These are phyloP conservation scores for Clupea harengus DNA, from an alignment of 2,113 vertebrate species.

Conservation along the genomic window DNA sequence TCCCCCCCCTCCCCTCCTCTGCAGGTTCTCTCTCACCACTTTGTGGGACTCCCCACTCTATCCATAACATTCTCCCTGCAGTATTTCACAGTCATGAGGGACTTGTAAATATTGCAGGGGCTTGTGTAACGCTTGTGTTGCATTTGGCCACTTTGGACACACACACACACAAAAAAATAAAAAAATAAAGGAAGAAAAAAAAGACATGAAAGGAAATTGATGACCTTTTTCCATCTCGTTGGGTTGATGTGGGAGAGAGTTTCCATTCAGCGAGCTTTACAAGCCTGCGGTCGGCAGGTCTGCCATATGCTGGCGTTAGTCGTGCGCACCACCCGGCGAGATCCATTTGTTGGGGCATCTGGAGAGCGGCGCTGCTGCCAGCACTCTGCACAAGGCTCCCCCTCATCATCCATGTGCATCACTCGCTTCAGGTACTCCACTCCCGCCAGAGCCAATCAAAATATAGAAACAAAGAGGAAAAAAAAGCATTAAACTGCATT, in stretches of 20 bases:
- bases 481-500: not conserved
- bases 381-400: not conserved
- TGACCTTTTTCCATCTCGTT: conserved; percentile 16
- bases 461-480: not conserved
- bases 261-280: conserved; percentile 8
- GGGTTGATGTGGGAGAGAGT: not conserved
- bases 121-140: not conserved
- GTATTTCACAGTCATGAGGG: not conserved
- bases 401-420: not conserved
- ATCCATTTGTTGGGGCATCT: conserved; percentile 34
- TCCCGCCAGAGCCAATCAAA: not conserved
- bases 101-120: conserved; percentile 6
- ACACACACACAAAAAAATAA: too few species aligned
- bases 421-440: not conserved
- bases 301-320: conserved; percentile 34
- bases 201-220: not conserved
- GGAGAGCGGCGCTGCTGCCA: conserved; percentile 32
- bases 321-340: conserved; percentile 3
- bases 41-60: not conserved
- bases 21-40: not conserved
- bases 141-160: not conserved
- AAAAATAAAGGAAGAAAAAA: not conserved
- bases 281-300: conserved; percentile 3
- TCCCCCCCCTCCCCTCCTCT: not conserved
- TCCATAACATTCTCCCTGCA: not conserved